phyloP scores from a whole-genome alignment of 2,113 vertebrate genomes.

The Scartelaos histophorus region DNA sequence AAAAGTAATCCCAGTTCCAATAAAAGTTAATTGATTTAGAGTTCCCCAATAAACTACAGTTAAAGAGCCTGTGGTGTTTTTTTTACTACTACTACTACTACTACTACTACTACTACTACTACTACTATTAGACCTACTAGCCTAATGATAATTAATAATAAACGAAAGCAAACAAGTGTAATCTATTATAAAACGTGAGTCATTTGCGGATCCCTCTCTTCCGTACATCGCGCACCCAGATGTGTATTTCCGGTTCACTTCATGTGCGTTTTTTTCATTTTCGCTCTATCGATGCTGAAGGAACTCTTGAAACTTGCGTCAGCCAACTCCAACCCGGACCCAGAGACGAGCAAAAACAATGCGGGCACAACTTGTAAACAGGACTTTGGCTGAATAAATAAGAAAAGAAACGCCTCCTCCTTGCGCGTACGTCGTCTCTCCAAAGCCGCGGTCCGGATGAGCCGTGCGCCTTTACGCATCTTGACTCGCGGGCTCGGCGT shows the following conservation, averaged over 20 bases:
- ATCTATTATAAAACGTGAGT: too few relatives aligned
- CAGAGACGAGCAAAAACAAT: not conserved
- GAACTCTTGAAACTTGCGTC: slow-evolving; percentile 57
- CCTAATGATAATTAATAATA: too few relatives aligned
- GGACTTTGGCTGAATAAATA: not conserved
- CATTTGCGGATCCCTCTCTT: not conserved
- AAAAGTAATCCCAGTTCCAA: not conserved
- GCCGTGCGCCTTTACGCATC: not conserved
- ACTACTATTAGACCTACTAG: too few relatives aligned
- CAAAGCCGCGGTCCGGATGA: not conserved
- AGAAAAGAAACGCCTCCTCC: too few relatives aligned
- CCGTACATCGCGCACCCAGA: not conserved
- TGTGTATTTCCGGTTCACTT: slow-evolving; percentile 41
- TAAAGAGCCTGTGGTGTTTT: not conserved
- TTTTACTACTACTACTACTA: too few relatives aligned
- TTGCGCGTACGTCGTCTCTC: not conserved
- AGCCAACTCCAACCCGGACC: slow-evolving; percentile 21
- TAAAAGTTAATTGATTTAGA: not conserved
- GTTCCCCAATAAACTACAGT: not conserved
- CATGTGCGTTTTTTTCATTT: not conserved
- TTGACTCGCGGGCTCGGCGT: not conserved
- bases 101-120: too few relatives aligned
- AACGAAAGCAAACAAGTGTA: too few relatives aligned
- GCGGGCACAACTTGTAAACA: not conserved
- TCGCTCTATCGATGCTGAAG: not conserved